These are phyloP conservation scores for Oryzias curvinotus DNA, from an alignment of 2,113 vertebrate genomes.

Conservation along the genomic window DNA sequence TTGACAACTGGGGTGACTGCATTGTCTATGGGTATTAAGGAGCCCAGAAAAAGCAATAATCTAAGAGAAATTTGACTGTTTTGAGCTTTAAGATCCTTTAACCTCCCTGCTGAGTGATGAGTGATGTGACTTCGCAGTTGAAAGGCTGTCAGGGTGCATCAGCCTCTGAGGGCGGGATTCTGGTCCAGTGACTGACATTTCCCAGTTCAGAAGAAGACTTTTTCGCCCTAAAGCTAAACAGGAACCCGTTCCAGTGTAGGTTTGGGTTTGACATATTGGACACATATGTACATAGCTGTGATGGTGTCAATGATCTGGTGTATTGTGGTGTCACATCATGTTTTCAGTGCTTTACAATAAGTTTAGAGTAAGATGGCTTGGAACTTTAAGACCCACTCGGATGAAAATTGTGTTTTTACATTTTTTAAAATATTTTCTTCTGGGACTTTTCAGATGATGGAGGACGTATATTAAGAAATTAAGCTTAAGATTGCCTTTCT, in stretches of 20 bases:
- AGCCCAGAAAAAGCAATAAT: constrained; percentile 55
- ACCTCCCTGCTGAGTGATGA: constrained; percentile 14
- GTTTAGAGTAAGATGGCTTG: constrained; percentile 15
- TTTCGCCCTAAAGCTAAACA: constrained; percentile 25
- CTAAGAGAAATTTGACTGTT: constrained; percentile 61
- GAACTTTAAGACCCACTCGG: too few species aligned
- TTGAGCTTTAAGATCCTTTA: constrained; percentile 15
- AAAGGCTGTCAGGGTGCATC: constrained; percentile 46
- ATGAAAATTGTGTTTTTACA: too few species aligned
- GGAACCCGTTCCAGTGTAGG: constrained; percentile 4
- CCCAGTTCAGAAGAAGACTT: constrained; percentile 30
- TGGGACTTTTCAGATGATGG: too few species aligned
- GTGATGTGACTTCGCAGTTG: constrained; percentile 38
- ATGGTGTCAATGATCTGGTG: constrained; percentile 5
- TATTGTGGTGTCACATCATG: constrained; percentile 1
- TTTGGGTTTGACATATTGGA: constrained; percentile 14
- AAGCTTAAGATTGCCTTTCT: too few species aligned
- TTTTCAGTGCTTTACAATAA: neutral
- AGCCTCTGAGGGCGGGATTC: constrained; percentile 23
- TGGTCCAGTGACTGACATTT: constrained; percentile 24
- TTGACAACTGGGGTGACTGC: constrained; percentile 50
- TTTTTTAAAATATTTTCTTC: too few species aligned
- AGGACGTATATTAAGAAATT: too few species aligned
- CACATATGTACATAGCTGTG: constrained; percentile 25
- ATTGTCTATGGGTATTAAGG: constrained; percentile 48